Conservation (phyloP, 2,113 vertebrate genomes). For the Hepsetus odoe region DNA sequence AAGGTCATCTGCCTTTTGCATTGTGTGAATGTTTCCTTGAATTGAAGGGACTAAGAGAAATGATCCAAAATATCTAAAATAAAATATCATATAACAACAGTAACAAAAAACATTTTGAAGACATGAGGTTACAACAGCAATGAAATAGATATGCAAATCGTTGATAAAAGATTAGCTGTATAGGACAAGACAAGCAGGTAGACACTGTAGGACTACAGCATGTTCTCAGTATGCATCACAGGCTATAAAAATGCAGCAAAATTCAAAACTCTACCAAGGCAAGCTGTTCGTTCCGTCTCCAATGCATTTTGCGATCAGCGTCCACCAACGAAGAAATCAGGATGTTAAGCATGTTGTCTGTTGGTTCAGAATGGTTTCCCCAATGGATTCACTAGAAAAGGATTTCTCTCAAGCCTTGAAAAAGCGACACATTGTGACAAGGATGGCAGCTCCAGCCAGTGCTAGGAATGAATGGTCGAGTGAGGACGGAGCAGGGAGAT, state of each 20-base stretch:
- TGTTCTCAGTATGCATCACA: not conserved
- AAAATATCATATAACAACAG: not conserved
- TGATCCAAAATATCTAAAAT: not conserved
- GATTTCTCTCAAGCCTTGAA: not conserved
- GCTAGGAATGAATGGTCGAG: slow-evolving; percentile 7
- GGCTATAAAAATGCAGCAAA: slow-evolving; percentile 33
- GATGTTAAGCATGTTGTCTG: slow-evolving; percentile 73
- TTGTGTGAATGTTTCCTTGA: not conserved
- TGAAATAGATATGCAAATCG: not conserved
- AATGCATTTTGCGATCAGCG: slow-evolving; percentile 69
- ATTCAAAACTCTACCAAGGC: slow-evolving; percentile 74
- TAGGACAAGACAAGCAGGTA: not conserved
- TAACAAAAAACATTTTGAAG: not conserved
- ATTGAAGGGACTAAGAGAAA: not conserved
- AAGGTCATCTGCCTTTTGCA: not conserved
- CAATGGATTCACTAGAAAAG: not conserved
- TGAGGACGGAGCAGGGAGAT: slow-evolving; percentile 39
- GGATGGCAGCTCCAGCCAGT: not conserved
- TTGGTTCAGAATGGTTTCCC: slow-evolving; percentile 6
- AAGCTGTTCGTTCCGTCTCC: slow-evolving; percentile 72
- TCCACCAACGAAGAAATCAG: slow-evolving; percentile 75
- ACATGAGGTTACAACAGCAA: not conserved
- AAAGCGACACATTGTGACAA: not conserved
- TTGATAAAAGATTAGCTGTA: not conserved
- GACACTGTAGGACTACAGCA: not conserved